phyloP scores from a whole-genome alignment of 2,888 invertebrate genomes.

The Parnassius orleans region DNA sequence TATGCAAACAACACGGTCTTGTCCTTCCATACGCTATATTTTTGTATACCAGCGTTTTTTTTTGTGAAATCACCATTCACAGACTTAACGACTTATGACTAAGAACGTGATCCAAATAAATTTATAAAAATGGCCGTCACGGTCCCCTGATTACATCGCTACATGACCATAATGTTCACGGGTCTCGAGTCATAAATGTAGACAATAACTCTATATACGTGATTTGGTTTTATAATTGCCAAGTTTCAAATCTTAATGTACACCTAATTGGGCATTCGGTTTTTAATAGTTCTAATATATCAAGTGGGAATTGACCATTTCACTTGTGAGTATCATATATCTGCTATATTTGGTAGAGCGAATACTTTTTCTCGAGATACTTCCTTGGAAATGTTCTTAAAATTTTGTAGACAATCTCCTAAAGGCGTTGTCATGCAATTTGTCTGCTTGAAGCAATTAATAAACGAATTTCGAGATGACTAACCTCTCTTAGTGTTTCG shows the following conservation, averaged over 20 bases:
- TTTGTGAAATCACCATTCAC: constrained; percentile 50
- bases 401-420: not conserved
- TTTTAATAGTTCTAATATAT: constrained; percentile 32
- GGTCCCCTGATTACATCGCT: constrained; percentile 65
- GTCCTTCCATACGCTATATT: constrained; percentile 57
- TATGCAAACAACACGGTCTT: constrained; percentile 52
- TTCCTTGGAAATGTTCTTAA: not conserved
- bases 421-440: constrained; percentile 3
- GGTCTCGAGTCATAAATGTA: constrained; percentile 56
- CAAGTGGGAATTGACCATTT: constrained; percentile 25
- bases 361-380: not conserved
- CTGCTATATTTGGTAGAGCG: not conserved
- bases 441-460: constrained; percentile 9
- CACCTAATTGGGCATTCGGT: constrained; percentile 42
- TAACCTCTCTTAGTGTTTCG: constrained; percentile 11
- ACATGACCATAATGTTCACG: constrained; percentile 61
- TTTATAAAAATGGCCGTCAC: constrained; percentile 55
- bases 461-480: constrained; percentile 14
- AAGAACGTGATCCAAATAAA: constrained; percentile 73
- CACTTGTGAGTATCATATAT: constrained; percentile 7
- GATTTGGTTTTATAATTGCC: constrained; percentile 58
- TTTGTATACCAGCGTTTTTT: constrained; percentile 53
- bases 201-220: constrained; percentile 74
- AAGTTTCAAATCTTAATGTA: constrained; percentile 47
- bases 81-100: constrained; percentile 68